Conservation (phyloP, 2,888 invertebrate species). For the Dicranocentrus wangi region DNA sequence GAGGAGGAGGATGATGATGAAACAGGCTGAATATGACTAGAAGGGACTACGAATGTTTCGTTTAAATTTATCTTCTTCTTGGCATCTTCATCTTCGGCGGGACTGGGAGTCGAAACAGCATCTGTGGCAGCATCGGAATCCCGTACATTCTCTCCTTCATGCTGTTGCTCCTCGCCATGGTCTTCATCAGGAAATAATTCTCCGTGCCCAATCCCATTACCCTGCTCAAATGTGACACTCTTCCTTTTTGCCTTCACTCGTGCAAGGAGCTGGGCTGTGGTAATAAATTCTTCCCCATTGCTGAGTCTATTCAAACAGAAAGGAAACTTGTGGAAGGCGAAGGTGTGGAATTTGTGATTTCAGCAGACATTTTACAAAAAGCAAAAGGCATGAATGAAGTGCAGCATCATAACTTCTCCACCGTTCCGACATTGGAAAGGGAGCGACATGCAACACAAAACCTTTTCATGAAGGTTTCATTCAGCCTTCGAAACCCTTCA, state of each 20-base stretch:
- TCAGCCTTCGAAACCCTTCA: no score
- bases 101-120: background rate
- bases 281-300: conserved; percentile 90
- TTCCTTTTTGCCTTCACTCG: conserved; percentile 74
- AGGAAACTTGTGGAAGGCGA: background rate
- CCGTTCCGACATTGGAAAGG: no score
- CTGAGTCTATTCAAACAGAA: conserved; percentile 79
- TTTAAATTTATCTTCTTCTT: conserved; percentile 47
- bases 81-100: conserved; percentile 1
- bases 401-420: no score
- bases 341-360: background rate
- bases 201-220: conserved; percentile 16
- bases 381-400: no score
- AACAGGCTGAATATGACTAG: conserved; percentile 9
- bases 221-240: conserved; percentile 38
- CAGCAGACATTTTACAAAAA: background rate
- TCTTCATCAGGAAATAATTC: conserved; percentile 37
- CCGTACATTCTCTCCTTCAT: conserved; percentile 17
- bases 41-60: conserved; percentile 43
- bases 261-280: conserved; percentile 85
- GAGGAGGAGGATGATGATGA: background rate
- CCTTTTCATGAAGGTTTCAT: no score
- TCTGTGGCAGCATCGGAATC: conserved; percentile 28
- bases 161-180: conserved; percentile 35
- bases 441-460: no score